Evolutionary conservation across 2,888 invertebrate species (phyloP).

Genomic region (Lasioglossum calceatum): DNA sequence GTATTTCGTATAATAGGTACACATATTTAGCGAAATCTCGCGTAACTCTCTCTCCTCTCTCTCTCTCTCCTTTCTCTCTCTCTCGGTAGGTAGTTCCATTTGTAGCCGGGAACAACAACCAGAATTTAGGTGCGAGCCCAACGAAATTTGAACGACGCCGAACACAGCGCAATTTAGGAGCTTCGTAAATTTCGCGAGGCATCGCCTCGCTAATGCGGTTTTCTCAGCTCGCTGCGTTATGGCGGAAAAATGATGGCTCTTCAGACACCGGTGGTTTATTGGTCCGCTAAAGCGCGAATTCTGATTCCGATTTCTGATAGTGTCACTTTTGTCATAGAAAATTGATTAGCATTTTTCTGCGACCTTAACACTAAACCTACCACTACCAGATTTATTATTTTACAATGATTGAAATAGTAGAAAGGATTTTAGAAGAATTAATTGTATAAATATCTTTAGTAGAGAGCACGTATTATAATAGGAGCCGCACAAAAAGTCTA

Average conservation of each 20-base stretch:
- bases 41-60: background rate
- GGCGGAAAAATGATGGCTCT: background rate
- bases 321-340: no score
- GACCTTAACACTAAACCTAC: no score
- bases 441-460: no score
- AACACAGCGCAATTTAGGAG: conserved; percentile 15
- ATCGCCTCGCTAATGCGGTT: background rate
- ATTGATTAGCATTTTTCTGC: background rate
- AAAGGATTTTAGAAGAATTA: no score
- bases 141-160: conserved; percentile 36
- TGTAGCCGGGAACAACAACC: conserved; percentile 23
- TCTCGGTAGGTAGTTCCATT: conserved; percentile 19
- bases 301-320: no score
- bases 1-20: conserved; percentile 49
- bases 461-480: no score
- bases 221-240: background rate
- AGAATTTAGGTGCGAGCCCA: conserved; percentile 32
- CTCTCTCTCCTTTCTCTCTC: background rate
- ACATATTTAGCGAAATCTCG: conserved; percentile 53
- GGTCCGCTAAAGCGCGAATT: background rate
- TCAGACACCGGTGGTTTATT: background rate
- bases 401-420: no score
- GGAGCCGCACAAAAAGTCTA: no score
- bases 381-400: no score
- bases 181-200: conserved; percentile 12